Evolutionary conservation across 2,888 invertebrate genomes (phyloP), one percentile per base, ranked within the genome.

Genomic region (Cantharis flavilabris): DNA sequence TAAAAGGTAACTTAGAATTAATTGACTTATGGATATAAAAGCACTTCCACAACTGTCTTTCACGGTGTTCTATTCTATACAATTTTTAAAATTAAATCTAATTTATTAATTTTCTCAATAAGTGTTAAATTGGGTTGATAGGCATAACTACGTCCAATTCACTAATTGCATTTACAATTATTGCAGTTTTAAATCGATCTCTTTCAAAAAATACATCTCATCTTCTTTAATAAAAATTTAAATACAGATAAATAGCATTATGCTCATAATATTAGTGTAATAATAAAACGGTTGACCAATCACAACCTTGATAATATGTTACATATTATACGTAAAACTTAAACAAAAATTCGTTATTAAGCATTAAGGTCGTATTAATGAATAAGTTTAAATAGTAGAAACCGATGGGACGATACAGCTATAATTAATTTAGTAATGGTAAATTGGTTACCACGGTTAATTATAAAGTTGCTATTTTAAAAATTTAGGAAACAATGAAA

Each of bases 251-350:
- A 28, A 13, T 28, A 28, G 33, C 26, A 49, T 28, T 30, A 71
- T 75, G 14, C 33, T 63, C 71, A 65, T 71, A 30, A 49, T 71
- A 65, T 23, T 67, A 71, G 70, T 64, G 70, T 75, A 49, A 67
- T 75, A 74, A 74, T 69, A 69, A 18, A 65, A 75, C 72, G 77
- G 75, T 64, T 75, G 75, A 73, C 62, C 69, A 70, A 67, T 10
- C 75, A 78, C 77, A 65, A 65, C 77, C 77, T 78, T 78, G 75
- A 26, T 49, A 49, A 49, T 49, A 49, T 75, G 28, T 65, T 64
- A 67, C 67, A 49, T 73, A 26, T 26, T 26, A 49, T 49, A 49
- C 49, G 49, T n/a, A 49, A 49, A 49, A 49, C 49, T 49, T 49
- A 7, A 49, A 49, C 49, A 49, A 49, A 49, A 49, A 49, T 49